These are phyloP conservation scores for Tragelaphus eurycerus DNA, from an alignment of 2,797 vertebrate genomes.

Conservation along the genomic window DNA sequence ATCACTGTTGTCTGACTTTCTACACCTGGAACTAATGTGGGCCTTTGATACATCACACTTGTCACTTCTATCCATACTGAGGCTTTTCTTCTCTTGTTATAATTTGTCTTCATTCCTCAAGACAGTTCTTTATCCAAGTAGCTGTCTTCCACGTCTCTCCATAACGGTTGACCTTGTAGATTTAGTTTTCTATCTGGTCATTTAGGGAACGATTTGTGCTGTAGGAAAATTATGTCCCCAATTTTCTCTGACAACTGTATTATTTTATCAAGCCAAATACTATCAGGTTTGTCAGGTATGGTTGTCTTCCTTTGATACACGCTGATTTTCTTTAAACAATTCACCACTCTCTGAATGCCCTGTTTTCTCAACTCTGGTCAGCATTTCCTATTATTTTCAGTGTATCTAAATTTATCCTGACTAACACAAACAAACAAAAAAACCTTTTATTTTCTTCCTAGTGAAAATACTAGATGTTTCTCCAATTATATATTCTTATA, in stretches of 20 bases:
- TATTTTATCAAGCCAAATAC: conserved; percentile 63
- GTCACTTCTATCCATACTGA: conserved; percentile 43
- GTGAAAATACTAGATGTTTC: not conserved
- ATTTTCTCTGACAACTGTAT: conserved; percentile 69
- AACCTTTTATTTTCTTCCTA: not conserved
- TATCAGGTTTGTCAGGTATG: conserved; percentile 53
- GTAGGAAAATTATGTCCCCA: conserved; percentile 64
- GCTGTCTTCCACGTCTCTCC: conserved; percentile 35
- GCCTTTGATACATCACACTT: not conserved
- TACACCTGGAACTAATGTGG: conserved; percentile 29
- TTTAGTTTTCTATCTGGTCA: conserved; percentile 65
- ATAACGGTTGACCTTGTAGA: conserved; percentile 65
- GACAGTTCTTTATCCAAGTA: conserved; percentile 56
- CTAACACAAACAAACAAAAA: not conserved
- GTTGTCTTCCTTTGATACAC: conserved; percentile 22
- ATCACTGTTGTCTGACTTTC: not conserved
- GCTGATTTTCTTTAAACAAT: conserved; percentile 53
- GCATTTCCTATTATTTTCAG: not conserved
- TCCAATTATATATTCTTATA: not conserved
- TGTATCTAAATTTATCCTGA: not conserved
- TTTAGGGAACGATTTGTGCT: conserved; percentile 46
- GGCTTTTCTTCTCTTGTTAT: conserved; percentile 41
- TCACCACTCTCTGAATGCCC: conserved; percentile 25
- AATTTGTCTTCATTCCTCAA: conserved; percentile 76
- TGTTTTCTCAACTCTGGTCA: conserved; percentile 38